A percentile compares a stretch with the other conserved stretches of the same genome.
Conservation (phyloP, 2,113 vertebrate species). For the Apodemus sylvaticus region DNA sequence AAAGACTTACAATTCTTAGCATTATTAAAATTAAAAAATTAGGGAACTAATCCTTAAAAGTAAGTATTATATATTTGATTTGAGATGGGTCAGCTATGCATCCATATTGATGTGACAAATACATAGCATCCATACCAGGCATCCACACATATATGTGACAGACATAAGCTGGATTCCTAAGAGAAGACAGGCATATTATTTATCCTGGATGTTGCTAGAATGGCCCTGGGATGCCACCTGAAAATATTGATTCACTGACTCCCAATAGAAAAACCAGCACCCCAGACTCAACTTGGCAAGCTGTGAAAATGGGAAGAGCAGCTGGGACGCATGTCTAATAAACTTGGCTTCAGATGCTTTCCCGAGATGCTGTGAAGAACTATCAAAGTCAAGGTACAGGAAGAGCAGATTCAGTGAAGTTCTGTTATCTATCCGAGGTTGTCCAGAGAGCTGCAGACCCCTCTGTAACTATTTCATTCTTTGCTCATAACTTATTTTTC, state of each 20-base stretch:
- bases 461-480: not conserved
- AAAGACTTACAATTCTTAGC: not conserved
- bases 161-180: not conserved
- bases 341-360: not conserved
- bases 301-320: no score
- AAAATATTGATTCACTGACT: not conserved
- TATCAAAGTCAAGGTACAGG: not conserved
- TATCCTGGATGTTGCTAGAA: rapidly evolving
- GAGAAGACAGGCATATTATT: rapidly evolving
- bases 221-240: not conserved
- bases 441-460: not conserved
- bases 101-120: not conserved
- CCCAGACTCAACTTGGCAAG: rapidly evolving
- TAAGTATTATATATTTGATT: not conserved
- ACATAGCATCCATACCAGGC: not conserved
- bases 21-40: not conserved
- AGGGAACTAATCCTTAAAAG: not conserved
- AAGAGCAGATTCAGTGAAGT: not conserved
- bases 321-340: not conserved
- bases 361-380: not conserved
- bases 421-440: not conserved
- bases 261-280: not conserved
- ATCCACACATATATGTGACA: not conserved
- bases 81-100: not conserved
- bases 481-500: not conserved